Percentiles rank a stretch among this genome's conserved stretches.
Evolutionary conservation across 2,113 vertebrate species (phyloP).

Genomic region (Anhinga anhinga): DNA sequence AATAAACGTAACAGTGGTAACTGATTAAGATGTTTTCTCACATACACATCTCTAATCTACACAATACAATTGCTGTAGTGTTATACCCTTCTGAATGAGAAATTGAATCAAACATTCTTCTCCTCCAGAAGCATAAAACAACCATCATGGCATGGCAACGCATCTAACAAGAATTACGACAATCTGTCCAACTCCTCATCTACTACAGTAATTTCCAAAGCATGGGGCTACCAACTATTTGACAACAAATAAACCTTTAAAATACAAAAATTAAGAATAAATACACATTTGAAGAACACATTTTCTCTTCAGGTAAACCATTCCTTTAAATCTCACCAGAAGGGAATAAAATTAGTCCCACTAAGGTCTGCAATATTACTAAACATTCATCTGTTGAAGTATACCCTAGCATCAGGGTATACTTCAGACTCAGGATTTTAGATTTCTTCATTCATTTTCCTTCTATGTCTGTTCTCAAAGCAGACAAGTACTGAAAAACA

Average conservation of each 20-base stretch:
- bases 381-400: neutral
- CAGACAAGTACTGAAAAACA: neutral
- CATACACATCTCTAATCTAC: neutral
- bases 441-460: neutral
- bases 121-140: neutral
- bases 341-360: neutral
- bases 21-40: neutral
- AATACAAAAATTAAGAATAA: neutral
- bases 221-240: neutral
- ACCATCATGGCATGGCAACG: neutral
- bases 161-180: neutral
- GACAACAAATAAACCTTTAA: neutral
- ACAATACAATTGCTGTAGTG: neutral
- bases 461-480: neutral
- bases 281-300: neutral
- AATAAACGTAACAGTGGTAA: neutral
- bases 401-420: neutral
- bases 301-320: neutral
- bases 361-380: neutral
- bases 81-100: neutral
- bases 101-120: neutral
- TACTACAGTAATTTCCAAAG: neutral
- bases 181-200: neutral
- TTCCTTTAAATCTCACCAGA: neutral
- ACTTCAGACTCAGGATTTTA: neutral